phyloP scores from a whole-genome alignment of 2,113 vertebrate genomes.

The Deroptyus accipitrinus region DNA sequence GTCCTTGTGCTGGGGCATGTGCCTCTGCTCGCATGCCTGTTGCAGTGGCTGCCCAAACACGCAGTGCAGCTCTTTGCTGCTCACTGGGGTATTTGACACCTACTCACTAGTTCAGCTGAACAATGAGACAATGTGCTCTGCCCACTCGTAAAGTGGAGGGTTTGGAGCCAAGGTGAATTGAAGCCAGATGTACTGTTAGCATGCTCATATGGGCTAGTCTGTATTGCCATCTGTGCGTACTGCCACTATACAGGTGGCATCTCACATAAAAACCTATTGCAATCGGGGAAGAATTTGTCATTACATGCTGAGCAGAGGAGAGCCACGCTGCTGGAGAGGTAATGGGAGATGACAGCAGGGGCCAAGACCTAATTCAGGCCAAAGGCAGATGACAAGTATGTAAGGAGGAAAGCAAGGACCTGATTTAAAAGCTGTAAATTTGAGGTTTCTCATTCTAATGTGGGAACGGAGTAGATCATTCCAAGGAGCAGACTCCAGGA shows the following conservation, averaged over 20 bases:
- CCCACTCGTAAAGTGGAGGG: neutral
- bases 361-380: neutral
- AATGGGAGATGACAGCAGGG: neutral
- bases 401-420: neutral
- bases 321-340: neutral
- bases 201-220: accelerated
- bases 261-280: neutral
- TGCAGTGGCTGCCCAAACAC: neutral
- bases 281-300: neutral
- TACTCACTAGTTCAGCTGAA: neutral
- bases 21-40: too few species aligned
- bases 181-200: neutral
- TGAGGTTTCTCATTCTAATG: neutral
- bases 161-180: neutral
- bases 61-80: accelerated
- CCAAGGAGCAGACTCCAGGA: neutral
- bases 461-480: neutral
- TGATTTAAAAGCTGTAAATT: neutral
- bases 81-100: neutral
- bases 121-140: neutral
- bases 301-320: neutral
- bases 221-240: accelerated
- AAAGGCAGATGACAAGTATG: neutral
- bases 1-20: neutral
- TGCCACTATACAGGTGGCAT: accelerated